Evolutionary conservation across 2,113 vertebrate genomes (phyloP).

Genomic region (Entomyzon cyanotis): DNA sequence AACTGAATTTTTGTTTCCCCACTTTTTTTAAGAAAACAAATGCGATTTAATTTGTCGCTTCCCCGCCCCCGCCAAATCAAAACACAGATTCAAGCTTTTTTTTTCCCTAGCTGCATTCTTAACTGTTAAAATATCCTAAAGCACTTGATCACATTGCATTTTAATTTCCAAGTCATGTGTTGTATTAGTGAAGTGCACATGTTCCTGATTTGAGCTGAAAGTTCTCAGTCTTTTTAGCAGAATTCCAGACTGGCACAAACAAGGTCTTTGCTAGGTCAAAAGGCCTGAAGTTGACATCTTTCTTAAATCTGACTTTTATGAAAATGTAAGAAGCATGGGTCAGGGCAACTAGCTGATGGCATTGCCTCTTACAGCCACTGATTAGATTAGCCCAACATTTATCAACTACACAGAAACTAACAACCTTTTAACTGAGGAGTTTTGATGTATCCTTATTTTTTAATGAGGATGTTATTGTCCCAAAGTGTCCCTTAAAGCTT

Average conservation of each 20-base stretch:
- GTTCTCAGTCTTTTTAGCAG: slow-evolving; percentile 73
- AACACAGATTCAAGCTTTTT: slow-evolving; percentile 61
- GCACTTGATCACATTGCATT: slow-evolving; percentile 75
- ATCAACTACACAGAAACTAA: slow-evolving; percentile 74
- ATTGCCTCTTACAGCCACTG: slow-evolving; percentile 57
- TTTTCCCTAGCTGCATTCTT: slow-evolving; percentile 70
- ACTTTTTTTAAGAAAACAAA: slow-evolving; percentile 87
- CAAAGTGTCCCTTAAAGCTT: slow-evolving; percentile 19
- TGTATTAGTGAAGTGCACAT: slow-evolving; percentile 75
- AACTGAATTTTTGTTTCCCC: slow-evolving; percentile 85
- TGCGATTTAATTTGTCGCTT: slow-evolving; percentile 88
- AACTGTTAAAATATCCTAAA: slow-evolving; percentile 82
- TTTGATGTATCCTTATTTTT: slow-evolving; percentile 67
- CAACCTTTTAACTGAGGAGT: slow-evolving; percentile 75
- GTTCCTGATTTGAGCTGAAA: slow-evolving; percentile 78
- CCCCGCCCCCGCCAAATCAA: slow-evolving; percentile 43
- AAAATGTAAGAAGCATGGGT: slow-evolving; percentile 69
- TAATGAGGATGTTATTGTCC: slow-evolving; percentile 57
- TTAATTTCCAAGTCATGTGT: slow-evolving; percentile 78
- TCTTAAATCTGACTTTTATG: slow-evolving; percentile 74
- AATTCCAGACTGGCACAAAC: slow-evolving; percentile 62
- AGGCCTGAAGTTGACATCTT: slow-evolving; percentile 75
- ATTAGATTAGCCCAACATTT: slow-evolving; percentile 79
- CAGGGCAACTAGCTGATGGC: slow-evolving; percentile 68
- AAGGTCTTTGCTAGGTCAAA: slow-evolving; percentile 78